Percentiles rank a stretch among this genome's conserved stretches.
Evolutionary conservation across 2,888 invertebrate genomes (phyloP).

Genomic region (Psylliodes chrysocephalus): DNA sequence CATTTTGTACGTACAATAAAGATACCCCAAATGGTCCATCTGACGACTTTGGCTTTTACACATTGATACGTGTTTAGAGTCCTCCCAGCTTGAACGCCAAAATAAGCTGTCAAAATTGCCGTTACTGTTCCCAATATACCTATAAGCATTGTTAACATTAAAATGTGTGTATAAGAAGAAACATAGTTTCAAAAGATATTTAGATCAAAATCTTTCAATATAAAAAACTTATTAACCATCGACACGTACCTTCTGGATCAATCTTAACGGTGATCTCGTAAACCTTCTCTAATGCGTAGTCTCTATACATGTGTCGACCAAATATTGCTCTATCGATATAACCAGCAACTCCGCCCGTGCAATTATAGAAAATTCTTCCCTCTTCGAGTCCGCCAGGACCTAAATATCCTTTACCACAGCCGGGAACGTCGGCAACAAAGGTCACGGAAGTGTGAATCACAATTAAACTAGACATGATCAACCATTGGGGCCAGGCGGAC

Average conservation of each 20-base stretch:
- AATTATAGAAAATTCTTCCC: conserved; percentile 68
- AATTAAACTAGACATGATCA: conserved; percentile 71
- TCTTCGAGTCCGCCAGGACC: conserved; percentile 85
- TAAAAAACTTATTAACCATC: neutral
- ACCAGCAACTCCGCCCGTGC: conserved; percentile 87
- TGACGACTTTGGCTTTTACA: conserved; percentile 66
- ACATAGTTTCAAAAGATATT: too few species aligned
- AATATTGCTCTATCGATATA: conserved; percentile 78
- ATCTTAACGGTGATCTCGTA: conserved; percentile 71
- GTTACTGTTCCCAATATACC: conserved; percentile 76
- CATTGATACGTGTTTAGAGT: conserved; percentile 77
- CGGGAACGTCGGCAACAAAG: conserved; percentile 75
- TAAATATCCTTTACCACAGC: conserved; percentile 82
- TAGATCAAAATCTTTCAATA: neutral
- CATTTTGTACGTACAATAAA: conserved; percentile 63
- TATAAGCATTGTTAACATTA: too few species aligned
- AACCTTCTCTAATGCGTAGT: conserved; percentile 68
- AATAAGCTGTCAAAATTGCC: conserved; percentile 73
- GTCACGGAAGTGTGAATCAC: conserved; percentile 75
- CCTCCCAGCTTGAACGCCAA: conserved; percentile 82
- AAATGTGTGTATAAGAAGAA: too few species aligned
- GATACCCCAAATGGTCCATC: conserved; percentile 71
- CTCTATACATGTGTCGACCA: conserved; percentile 74
- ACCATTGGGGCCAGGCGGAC: conserved; percentile 80
- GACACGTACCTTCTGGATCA: conserved; percentile 82